Conservation (phyloP, 2,113 vertebrate species). For the Carassius carassius region DNA sequence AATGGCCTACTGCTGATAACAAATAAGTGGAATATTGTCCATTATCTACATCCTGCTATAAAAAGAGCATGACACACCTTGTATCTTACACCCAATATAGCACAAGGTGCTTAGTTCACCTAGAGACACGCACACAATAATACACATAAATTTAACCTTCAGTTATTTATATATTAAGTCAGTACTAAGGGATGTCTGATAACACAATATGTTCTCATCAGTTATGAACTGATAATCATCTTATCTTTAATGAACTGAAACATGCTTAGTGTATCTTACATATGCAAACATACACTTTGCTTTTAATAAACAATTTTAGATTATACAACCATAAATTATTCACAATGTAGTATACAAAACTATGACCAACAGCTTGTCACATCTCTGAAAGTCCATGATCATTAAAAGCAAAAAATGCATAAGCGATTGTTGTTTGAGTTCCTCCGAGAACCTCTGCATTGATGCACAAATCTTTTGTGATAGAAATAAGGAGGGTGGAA, state of each 20-base stretch:
- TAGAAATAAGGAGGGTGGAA: too few species aligned
- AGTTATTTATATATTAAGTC: slow-evolving; percentile 6
- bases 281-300: not conserved
- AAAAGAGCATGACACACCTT: slow-evolving; percentile 31
- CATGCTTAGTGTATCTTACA: not conserved
- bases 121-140: slow-evolving; percentile 32
- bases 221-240: not conserved
- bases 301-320: not conserved
- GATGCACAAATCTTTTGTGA: too few species aligned
- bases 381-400: too few species aligned
- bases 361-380: too few species aligned
- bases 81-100: slow-evolving; percentile 19
- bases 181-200: not conserved
- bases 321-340: too few species aligned
- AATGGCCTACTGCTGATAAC: slow-evolving; percentile 28
- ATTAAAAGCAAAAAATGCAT: too few species aligned
- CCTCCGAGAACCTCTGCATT: too few species aligned
- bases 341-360: too few species aligned
- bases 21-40: slow-evolving; percentile 28
- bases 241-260: not conserved
- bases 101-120: slow-evolving; percentile 4
- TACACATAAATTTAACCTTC: not conserved
- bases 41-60: slow-evolving; percentile 29
- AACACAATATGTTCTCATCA: not conserved
- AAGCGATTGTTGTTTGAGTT: too few species aligned